phyloP scores from a whole-genome alignment of 2,113 vertebrate species.

The Antechinus flavipes region DNA sequence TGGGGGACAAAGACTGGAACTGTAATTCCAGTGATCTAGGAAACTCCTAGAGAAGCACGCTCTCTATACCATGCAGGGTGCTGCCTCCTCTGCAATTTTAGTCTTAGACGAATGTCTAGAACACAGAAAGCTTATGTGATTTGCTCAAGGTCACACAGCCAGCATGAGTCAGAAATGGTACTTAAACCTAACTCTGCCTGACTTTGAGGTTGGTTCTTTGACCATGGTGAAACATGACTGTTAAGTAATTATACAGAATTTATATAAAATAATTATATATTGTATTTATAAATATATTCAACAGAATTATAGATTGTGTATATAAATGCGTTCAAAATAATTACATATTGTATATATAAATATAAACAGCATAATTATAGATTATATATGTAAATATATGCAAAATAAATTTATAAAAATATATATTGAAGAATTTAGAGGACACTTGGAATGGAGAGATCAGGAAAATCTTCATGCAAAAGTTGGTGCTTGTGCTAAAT shows the following conservation, averaged over 20 bases:
- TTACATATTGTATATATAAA: too few relatives aligned
- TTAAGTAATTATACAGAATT: not conserved
- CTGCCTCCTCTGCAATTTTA: not conserved
- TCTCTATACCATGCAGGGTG: not conserved
- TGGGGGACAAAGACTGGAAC: not conserved
- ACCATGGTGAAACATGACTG: not conserved
- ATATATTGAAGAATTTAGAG: not conserved
- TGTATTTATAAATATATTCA: too few relatives aligned
- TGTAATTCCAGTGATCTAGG: not conserved
- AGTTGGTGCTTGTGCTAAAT: too few relatives aligned
- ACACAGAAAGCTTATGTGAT: not conserved
- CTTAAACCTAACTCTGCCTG: not conserved
- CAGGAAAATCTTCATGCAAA: too few relatives aligned
- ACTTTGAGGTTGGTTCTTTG: not conserved
- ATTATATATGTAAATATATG: too few relatives aligned
- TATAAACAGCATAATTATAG: too few relatives aligned
- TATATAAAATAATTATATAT: not conserved
- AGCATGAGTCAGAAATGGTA: not conserved
- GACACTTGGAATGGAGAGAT: too few relatives aligned
- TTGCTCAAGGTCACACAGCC: not conserved
- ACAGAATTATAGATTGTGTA: too few relatives aligned
- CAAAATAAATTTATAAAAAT: not conserved
- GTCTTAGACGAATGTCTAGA: not conserved
- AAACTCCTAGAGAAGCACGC: not conserved
- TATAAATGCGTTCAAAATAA: too few relatives aligned